Percentiles rank a stretch among this genome's conserved stretches.
phyloP scores from a whole-genome alignment of 2,888 invertebrate genomes.

The Omphaloscelis lunosa region DNA sequence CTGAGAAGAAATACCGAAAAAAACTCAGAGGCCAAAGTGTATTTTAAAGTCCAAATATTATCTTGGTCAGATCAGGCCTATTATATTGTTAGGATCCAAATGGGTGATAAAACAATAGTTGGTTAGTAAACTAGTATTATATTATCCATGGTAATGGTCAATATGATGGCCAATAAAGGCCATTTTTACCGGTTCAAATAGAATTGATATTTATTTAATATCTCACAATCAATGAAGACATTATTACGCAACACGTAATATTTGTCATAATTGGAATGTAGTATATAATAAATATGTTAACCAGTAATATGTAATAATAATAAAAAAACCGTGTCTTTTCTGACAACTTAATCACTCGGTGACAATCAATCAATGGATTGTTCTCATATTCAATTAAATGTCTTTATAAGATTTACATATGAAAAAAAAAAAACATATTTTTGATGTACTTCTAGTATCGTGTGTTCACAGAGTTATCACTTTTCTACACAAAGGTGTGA shows the following conservation, averaged over 20 bases:
- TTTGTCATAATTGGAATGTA: conserved; percentile 7
- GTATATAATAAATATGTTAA: conserved; percentile 7
- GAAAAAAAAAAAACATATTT: background rate
- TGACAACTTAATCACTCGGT: conserved; percentile 26
- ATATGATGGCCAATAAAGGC: too few relatives aligned
- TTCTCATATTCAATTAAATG: conserved; percentile 2
- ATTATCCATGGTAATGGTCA: too few relatives aligned
- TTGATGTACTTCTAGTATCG: background rate
- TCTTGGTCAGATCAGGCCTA: too few relatives aligned
- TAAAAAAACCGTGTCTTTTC: background rate
- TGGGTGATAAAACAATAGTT: too few relatives aligned
- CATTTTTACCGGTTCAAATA: background rate
- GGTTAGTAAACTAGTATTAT: too few relatives aligned
- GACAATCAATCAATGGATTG: conserved; percentile 3
- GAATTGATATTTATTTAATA: background rate
- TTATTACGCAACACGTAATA: background rate
- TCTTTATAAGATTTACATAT: background rate
- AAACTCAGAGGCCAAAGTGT: background rate
- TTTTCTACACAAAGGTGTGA: conserved; percentile 38
- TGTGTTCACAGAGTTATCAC: conserved; percentile 29
- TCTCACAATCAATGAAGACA: background rate
- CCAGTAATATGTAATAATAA: background rate
- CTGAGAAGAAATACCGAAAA: background rate
- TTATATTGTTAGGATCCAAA: background rate
- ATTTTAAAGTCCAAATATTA: background rate